Evolutionary conservation across 2,113 vertebrate species (phyloP).

Genomic region (Pavo muticus): DNA sequence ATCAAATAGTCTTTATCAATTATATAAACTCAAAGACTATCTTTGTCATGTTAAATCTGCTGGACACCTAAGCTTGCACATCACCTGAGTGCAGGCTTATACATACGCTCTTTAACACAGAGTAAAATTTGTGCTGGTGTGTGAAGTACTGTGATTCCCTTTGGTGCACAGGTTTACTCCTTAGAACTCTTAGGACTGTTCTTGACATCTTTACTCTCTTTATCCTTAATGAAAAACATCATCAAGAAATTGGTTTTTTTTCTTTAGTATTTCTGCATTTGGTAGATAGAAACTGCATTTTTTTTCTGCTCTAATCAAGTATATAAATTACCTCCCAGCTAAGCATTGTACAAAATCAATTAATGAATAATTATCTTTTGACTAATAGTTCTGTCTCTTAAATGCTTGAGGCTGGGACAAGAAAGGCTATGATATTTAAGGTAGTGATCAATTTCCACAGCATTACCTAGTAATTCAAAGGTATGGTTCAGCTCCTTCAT

Average conservation of each 20-base stretch:
- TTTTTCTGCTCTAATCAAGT: background rate
- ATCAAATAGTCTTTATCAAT: background rate
- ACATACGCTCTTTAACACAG: background rate
- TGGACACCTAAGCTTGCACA: background rate
- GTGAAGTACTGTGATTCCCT: background rate
- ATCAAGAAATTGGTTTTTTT: background rate
- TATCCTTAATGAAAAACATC: background rate
- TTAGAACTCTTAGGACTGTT: background rate
- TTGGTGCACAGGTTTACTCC: background rate
- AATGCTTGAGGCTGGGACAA: background rate
- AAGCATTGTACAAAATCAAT: conserved; percentile 44
- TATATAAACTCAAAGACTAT: background rate
- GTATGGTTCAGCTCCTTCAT: background rate
- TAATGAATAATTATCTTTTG: conserved; percentile 38
- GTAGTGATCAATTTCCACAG: conserved; percentile 2
- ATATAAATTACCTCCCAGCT: background rate
- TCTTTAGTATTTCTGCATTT: background rate
- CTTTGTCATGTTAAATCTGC: background rate
- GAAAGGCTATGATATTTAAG: conserved; percentile 15
- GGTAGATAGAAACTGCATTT: background rate
- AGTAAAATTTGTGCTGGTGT: background rate
- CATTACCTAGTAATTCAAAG: conserved; percentile 2
- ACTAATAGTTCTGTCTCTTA: background rate
- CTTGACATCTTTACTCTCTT: background rate
- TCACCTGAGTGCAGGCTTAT: rapidly evolving